Conservation (phyloP, 2,797 vertebrate species). For the Gallinago nigripennis region DNA sequence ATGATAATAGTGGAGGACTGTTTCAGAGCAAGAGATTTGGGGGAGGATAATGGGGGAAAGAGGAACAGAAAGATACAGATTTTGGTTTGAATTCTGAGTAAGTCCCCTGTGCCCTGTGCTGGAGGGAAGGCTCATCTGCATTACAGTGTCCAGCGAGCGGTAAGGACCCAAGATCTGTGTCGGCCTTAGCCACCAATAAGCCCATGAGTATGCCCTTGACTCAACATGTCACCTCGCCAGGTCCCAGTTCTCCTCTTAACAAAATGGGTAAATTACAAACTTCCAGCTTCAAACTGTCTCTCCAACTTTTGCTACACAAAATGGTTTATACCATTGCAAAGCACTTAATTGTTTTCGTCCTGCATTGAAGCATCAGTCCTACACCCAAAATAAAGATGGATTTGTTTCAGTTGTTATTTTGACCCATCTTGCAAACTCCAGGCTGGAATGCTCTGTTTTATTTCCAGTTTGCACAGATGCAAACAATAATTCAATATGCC, state of each 20-base stretch:
- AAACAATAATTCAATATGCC: not conserved
- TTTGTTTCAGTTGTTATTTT: not conserved
- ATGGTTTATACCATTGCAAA: not conserved
- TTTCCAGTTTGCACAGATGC: not conserved
- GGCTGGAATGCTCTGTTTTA: not conserved
- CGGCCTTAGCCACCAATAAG: not conserved
- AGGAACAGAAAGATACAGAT: not conserved
- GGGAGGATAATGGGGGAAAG: not conserved
- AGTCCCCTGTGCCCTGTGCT: not conserved
- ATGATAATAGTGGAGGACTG: accelerated
- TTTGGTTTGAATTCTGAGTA: not conserved
- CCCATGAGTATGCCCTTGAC: not conserved
- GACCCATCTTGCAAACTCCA: not conserved
- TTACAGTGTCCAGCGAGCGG: not conserved
- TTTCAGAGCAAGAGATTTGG: not conserved
- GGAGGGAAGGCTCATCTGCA: not conserved
- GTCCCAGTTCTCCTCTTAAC: not conserved
- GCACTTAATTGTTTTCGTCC: not conserved
- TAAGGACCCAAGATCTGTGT: not conserved
- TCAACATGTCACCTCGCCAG: not conserved
- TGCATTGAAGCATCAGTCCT: not conserved
- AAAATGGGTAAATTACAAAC: not conserved
- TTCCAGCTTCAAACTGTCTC: not conserved
- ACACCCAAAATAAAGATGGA: not conserved
- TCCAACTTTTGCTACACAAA: not conserved